Evolutionary conservation across 2,888 invertebrate genomes (phyloP).

Genomic region (Ecdyonurus torrentis): DNA sequence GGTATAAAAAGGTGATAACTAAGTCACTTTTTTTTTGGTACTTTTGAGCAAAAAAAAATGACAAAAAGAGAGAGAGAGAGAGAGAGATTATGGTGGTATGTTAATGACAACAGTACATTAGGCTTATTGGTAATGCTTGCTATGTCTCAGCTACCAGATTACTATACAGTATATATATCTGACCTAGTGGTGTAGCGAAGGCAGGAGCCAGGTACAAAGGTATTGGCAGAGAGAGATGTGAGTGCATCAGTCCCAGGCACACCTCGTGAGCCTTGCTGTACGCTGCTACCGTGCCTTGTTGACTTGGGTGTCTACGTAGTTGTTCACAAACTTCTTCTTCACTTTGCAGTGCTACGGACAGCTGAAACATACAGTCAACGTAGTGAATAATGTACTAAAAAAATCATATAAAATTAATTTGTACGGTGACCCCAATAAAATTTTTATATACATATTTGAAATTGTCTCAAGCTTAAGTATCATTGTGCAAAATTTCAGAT

Average conservation of each 20-base stretch:
- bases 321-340: conserved; percentile 52
- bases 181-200: conserved; percentile 80
- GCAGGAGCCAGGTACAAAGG: conserved; percentile 90
- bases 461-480: neutral
- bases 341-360: conserved; percentile 88
- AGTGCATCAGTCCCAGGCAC: conserved; percentile 71
- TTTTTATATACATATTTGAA: neutral
- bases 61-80: too few species aligned
- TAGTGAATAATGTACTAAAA: neutral
- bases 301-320: conserved; percentile 28
- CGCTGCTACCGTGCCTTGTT: conserved; percentile 37
- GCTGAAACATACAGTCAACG: conserved; percentile 23
- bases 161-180: too few species aligned
- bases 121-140: too few species aligned
- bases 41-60: too few species aligned
- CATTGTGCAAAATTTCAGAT: too few species aligned
- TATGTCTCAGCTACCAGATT: too few species aligned
- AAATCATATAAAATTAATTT: too few species aligned
- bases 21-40: too few species aligned
- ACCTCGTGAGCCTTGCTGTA: conserved; percentile 87
- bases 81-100: too few species aligned
- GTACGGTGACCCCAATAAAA: too few species aligned
- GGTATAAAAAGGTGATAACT: too few species aligned
- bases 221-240: conserved; percentile 82
- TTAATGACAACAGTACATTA: too few species aligned